These are phyloP conservation scores for Lepidonotus clava DNA, from an alignment of 2,888 invertebrate genomes.

Conservation along the genomic window DNA sequence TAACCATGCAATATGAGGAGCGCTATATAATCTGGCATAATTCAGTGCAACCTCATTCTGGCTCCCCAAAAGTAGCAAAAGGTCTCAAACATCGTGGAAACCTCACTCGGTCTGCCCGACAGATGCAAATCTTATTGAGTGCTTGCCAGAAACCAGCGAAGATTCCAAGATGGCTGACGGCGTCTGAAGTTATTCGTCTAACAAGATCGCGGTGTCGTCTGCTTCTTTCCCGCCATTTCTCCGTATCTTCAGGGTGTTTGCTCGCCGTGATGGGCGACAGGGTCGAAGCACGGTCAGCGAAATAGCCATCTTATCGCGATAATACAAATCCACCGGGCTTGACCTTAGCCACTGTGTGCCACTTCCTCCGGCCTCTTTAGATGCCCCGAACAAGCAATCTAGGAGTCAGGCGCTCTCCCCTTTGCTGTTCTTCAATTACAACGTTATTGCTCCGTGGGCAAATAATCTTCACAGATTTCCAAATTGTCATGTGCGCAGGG, in stretches of 20 bases:
- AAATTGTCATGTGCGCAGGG: conserved; percentile 40
- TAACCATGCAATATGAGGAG: background rate
- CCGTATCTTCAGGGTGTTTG: conserved; percentile 43
- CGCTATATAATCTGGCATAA: background rate
- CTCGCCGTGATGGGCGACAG: conserved; percentile 17
- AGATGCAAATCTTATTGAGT: conserved; percentile 20
- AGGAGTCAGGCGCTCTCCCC: background rate
- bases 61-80: too few relatives aligned
- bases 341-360: background rate
- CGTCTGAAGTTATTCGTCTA: conserved; percentile 35
- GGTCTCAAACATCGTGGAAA: too few relatives aligned
- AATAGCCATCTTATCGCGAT: conserved; percentile 50
- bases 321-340: conserved; percentile 31
- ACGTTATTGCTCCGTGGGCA: conserved; percentile 39
- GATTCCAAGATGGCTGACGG: conserved; percentile 45
- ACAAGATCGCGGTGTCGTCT: conserved; percentile 39
- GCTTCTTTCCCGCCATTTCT: background rate
- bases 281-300: conserved; percentile 22
- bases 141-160: background rate
- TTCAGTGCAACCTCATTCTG: background rate
- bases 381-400: background rate
- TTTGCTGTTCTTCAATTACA: conserved; percentile 52
- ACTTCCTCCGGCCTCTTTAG: conserved; percentile 4
- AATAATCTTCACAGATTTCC: conserved; percentile 52
- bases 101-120: background rate